Conservation (phyloP, 2,797 vertebrate species). For the Adelosebastes latens region DNA sequence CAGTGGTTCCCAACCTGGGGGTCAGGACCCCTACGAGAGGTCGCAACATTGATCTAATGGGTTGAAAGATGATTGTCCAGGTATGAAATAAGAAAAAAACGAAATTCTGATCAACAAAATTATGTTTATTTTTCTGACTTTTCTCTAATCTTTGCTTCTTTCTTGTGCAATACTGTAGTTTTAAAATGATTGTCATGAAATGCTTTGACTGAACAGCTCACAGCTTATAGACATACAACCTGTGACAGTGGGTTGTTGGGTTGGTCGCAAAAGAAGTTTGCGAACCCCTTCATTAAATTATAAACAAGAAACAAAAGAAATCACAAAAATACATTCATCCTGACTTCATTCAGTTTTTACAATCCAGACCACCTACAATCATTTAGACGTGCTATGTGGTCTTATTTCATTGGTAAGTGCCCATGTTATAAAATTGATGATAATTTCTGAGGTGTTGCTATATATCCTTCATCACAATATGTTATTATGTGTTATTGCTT, state of each 20-base stretch:
- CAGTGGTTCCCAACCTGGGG: not conserved
- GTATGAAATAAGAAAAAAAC: too few relatives aligned
- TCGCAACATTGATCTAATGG: not conserved
- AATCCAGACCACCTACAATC: not conserved
- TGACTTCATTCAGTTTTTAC: conserved; percentile 4
- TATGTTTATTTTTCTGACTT: not conserved
- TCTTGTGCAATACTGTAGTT: not conserved
- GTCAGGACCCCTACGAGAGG: too few relatives aligned
- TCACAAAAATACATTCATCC: not conserved
- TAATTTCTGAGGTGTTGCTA: not conserved
- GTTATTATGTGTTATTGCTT: not conserved
- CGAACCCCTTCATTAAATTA: not conserved
- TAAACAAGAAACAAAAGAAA: not conserved
- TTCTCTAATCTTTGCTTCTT: not conserved
- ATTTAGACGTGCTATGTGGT: not conserved
- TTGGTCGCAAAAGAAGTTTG: not conserved
- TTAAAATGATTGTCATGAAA: not conserved
- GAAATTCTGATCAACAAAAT: too few relatives aligned
- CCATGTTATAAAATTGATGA: not conserved
- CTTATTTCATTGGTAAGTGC: not conserved
- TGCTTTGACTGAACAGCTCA: not conserved
- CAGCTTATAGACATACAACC: not conserved
- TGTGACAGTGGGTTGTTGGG: not conserved
- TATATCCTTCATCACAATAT: not conserved
- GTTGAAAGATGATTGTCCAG: too few relatives aligned